These are phyloP conservation scores for Diloba caeruleocephala DNA, from an alignment of 2,888 invertebrate species.

Conservation along the genomic window DNA sequence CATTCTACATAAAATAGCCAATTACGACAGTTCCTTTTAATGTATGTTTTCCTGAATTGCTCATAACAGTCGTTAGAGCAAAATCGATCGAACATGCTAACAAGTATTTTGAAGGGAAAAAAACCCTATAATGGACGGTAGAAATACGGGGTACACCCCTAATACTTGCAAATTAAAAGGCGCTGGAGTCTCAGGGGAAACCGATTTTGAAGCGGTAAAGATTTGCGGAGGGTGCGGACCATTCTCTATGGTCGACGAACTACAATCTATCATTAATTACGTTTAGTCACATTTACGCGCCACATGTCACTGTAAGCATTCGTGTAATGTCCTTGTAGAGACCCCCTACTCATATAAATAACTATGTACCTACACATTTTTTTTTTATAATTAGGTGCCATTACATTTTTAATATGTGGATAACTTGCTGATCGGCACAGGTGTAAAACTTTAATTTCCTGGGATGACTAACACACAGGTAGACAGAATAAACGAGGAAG, in stretches of 20 bases:
- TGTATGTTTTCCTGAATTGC: background rate
- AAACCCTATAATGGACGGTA: constrained; percentile 56
- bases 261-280: constrained; percentile 88
- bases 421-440: too few relatives aligned
- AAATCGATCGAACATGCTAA: constrained; percentile 6
- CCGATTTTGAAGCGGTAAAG: constrained; percentile 80
- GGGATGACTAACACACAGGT: too few relatives aligned
- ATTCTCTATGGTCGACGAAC: constrained; percentile 75
- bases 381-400: constrained; percentile 11
- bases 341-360: constrained; percentile 40
- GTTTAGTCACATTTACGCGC: constrained; percentile 85
- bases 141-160: constrained; percentile 72
- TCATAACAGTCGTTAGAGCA: background rate
- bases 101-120: constrained; percentile 58
- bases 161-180: constrained; percentile 88
- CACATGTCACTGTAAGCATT: constrained; percentile 78
- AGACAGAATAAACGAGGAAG: too few relatives aligned
- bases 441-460: too few relatives aligned
- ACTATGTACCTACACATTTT: constrained; percentile 24
- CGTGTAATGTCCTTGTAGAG: constrained; percentile 57
- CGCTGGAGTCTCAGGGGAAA: constrained; percentile 78
- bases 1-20: background rate
- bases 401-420: too few relatives aligned
- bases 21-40: background rate
- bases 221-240: constrained; percentile 79